Evolutionary conservation across 2,888 invertebrate genomes (phyloP), one percentile per base, ranked within the genome.

Genomic region (Eristalis intricaria): DNA sequence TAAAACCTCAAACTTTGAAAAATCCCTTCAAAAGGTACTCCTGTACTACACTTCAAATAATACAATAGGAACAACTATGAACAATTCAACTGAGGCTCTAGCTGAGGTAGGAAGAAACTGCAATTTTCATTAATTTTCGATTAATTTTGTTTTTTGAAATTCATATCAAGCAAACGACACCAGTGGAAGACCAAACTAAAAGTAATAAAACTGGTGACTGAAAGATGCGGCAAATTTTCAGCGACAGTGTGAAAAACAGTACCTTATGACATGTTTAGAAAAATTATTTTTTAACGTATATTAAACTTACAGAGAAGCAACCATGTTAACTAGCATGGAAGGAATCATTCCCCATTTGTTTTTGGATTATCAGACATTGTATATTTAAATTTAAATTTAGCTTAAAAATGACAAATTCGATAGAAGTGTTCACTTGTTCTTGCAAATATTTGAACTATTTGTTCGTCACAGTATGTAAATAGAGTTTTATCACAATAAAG

Each of bases 401-500:
- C 80, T 70, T 84, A 76, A 56, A 80, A 71, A 76, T 35, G 26
- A 70, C 75, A 80, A 35, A 66, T 84, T 81, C 61, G 70, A 82
- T 73, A 81, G 73, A 84, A 68, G 43, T 65, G 68, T 82, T 82
- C 77, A 74, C 60, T 73, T 84, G 71, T 76, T 81, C 81, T 71
- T 63, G 61, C 66, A 81, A 81, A 63, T 76, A 76, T 63, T 84
- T 76, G 61, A 76, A 68, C 56, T 22, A 60, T 82, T 69, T 74
- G 73, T 85, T 85, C 65, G 23, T 82, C 68, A 82, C 77, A 77
- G 71, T 70, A 60, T 85, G 85, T 85, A 85, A 40, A 85, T 85
- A 85, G 19, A 22, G 65, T 64, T 78, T 85, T 81, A 85, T 69
- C 85, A 73, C 82, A 85, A 82, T 85, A 85, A 85, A 85, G 7